Evolutionary conservation across 2,113 vertebrate genomes (phyloP).

Genomic region (Apaloderma vittatum): DNA sequence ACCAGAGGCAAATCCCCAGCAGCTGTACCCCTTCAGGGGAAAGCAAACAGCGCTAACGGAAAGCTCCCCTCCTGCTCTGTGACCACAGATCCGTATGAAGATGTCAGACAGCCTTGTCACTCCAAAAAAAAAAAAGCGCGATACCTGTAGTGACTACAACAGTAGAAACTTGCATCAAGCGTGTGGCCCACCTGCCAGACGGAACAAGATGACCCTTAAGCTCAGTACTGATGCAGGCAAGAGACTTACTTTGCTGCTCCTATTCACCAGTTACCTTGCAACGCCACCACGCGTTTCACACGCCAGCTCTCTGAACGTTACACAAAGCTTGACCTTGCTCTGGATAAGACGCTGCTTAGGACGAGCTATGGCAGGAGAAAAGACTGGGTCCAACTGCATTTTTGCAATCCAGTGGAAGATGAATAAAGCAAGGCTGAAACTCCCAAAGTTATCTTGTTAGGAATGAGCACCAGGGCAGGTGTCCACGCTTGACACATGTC

Average conservation of each 20-base stretch:
- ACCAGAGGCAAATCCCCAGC: neutral
- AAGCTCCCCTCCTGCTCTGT: neutral
- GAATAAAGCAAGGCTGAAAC: neutral
- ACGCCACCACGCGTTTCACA: neutral
- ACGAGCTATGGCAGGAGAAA: neutral
- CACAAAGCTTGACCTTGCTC: neutral
- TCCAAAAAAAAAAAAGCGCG: neutral
- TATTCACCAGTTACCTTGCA: neutral
- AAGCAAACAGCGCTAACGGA: neutral
- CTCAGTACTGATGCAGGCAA: neutral
- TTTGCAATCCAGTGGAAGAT: neutral
- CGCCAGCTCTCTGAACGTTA: neutral
- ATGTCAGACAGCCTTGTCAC: neutral
- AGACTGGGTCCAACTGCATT: neutral
- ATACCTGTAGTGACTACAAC: neutral
- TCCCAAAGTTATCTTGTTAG: neutral
- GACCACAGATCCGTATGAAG: neutral
- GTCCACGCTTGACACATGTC: neutral
- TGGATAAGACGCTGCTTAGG: neutral
- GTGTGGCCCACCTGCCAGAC: neutral
- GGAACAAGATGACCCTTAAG: neutral
- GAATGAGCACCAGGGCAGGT: neutral
- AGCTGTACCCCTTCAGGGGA: neutral
- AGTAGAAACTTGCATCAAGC: neutral
- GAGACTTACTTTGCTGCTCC: neutral